Conservation (phyloP, 2,797 vertebrate genomes). For the Pseudochaenichthys georgianus region DNA sequence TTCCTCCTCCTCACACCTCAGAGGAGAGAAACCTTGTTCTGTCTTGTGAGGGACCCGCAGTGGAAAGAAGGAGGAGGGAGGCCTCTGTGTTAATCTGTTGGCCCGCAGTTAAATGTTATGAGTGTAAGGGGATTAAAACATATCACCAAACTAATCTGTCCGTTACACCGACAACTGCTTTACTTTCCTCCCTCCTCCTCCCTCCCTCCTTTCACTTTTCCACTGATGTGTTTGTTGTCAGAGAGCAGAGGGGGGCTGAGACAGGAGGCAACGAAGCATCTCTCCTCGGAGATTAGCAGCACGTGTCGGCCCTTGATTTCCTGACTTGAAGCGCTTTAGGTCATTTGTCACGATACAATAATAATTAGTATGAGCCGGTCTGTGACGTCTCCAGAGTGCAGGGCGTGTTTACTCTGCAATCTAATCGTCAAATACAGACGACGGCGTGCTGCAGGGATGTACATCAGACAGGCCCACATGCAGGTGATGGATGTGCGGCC, state of each 20-base stretch:
- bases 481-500: conserved; percentile 32
- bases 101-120: conserved; percentile 45
- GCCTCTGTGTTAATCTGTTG: conserved; percentile 52
- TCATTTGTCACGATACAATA: conserved; percentile 2
- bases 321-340: conserved; percentile 24
- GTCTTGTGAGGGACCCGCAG: conserved; percentile 22
- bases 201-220: conserved; percentile 47
- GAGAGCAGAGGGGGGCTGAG: conserved; percentile 8
- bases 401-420: conserved; percentile 9
- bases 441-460: conserved; percentile 4
- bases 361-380: background rate
- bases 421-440: conserved; percentile 33
- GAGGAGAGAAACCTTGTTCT: conserved; percentile 49
- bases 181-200: background rate
- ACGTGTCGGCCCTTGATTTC: conserved; percentile 53
- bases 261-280: conserved; percentile 38
- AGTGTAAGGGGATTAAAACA: conserved; percentile 69
- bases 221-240: conserved; percentile 58
- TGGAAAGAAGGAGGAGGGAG: conserved; percentile 2
- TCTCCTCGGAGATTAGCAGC: conserved; percentile 49
- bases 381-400: background rate
- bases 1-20: conserved; percentile 23
- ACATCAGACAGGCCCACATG: conserved; percentile 14
- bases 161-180: conserved; percentile 39
- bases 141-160: conserved; percentile 67